Percentiles rank a stretch among this genome's conserved stretches.
phyloP scores from a whole-genome alignment of 2,797 vertebrate genomes.

The Danio aesculapii region DNA sequence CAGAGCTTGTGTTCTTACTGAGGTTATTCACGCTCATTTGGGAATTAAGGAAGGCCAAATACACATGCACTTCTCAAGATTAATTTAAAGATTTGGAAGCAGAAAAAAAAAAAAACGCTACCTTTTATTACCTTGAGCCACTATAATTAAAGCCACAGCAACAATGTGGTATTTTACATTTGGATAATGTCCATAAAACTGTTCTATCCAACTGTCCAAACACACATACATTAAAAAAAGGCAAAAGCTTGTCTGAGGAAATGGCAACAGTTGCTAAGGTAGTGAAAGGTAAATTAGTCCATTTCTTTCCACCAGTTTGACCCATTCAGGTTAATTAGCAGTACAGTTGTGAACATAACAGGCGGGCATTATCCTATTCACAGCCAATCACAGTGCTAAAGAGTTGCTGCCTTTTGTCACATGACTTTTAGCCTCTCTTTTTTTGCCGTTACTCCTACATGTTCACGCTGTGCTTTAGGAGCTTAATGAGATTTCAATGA shows the following conservation, averaged over 20 bases:
- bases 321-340: slow-evolving; percentile 23
- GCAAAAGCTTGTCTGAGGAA: neutral
- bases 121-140: neutral
- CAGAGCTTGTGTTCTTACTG: neutral
- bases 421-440: neutral
- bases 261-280: slow-evolving; percentile 12
- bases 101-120: neutral
- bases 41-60: slow-evolving; percentile 16
- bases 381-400: slow-evolving; percentile 7
- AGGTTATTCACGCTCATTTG: neutral
- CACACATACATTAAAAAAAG: neutral
- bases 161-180: neutral
- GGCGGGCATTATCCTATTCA: slow-evolving; percentile 4
- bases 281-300: neutral
- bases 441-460: neutral
- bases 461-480: neutral
- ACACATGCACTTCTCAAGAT: slow-evolving; percentile 1
- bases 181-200: neutral
- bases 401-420: neutral
- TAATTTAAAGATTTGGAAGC: slow-evolving; percentile 36
- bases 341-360: neutral
- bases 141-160: neutral
- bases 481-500: slow-evolving; percentile 7
- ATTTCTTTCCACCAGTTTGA: neutral
- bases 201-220: neutral